Base-by-base conservation (phyloP, 2,888 invertebrate genomes). In the Lobophora halterata region DNA sequence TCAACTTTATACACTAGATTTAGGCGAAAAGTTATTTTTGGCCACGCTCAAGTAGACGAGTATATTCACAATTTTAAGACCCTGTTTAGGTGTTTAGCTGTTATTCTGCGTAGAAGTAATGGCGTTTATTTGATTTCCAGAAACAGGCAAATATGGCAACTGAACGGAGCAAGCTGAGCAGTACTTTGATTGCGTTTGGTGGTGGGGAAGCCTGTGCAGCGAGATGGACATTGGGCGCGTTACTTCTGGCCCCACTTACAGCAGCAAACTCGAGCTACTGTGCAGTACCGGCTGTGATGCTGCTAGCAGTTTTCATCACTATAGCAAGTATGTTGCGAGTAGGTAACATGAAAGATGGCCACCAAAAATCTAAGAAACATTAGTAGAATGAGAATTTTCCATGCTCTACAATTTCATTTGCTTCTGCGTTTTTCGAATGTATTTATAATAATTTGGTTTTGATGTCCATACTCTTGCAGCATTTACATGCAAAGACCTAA, bases 221-320 rank as follows among this genome's bases (percentile, higher is more conserved):
- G 29, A 82, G 91, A 3, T 90, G 90, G 90, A 89, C 90, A 2
- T 78, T 91, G 6, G 91, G 90, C 1, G 83, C 89, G 3, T 71
- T 90, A 5, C 79, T 91, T 38, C 70, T 91, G 39, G 88, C 89
- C 1, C 91, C 90, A 1, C 77, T 90, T 17, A 89, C 89, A 1
- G 88, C 90, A 1, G 90, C 90, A 33, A 89, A 89, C 69, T 88
- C 89, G 41, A 90, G 90, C 52, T 89, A 89, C 52, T 89, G 89
- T 46, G 87, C 90, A 0, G 79, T 91, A 0, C 81, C 83, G 0
- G 90, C 90, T 18, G 79, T 90, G 1, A 65, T 91, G 46, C 70
- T 90, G 10, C 71, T 91, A 3, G 87, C 89, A 3, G 74, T 73
- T 6, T 75, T 89, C 35, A 77, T 87, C 2, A 79, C 89, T 8